Evolutionary conservation across 2,113 vertebrate species (phyloP), one percentile per base, ranked within the genome.

Genomic region (Clarias magur): DNA sequence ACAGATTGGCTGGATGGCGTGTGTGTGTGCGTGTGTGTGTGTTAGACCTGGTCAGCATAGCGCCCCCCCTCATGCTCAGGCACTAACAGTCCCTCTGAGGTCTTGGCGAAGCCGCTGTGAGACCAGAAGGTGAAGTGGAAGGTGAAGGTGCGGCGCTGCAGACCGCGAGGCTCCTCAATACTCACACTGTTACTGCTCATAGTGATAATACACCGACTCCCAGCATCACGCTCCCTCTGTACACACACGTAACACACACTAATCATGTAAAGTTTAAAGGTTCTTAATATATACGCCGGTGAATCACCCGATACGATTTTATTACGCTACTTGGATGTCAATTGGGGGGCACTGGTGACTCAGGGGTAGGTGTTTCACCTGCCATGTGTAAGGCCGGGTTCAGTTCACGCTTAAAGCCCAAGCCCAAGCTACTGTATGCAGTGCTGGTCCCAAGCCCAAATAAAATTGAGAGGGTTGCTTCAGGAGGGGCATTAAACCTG

Each of bases 71-170:
- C 89, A 65, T 95, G 95, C 88, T 96, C 92, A 2, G 95, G 90
- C 70, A 95, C 75, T 2, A 95, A 94, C 11, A 94, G 90, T 62
- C 94, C 94, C 0, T 93, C 91, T 85, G 91, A 84, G 82, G 95
- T 92, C 68, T 90, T 93, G 0, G 91, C 82, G 91, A 96, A 97
- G 83, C 95, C 92, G n/a, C 82, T 92, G 80, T 94, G 95, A 85
- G 96, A 96, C 96, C 95, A 96, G 86, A 92, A 96, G 0, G 95
- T 94, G 63, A 94, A 92, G 92, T 96, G 94, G 67, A 96, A 97
- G 76, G 91, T 94, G 78, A 97, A 97, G 0, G 87, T 93, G 23
- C 95, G 95, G 7, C 87, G 85, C 42, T 88, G 94, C 79, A 88
- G 88, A 59, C 95, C 94, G 68, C 93, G 93, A 0, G 95, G 95